Conservation (phyloP, 2,797 vertebrate species). For the Clarias fuscus region DNA sequence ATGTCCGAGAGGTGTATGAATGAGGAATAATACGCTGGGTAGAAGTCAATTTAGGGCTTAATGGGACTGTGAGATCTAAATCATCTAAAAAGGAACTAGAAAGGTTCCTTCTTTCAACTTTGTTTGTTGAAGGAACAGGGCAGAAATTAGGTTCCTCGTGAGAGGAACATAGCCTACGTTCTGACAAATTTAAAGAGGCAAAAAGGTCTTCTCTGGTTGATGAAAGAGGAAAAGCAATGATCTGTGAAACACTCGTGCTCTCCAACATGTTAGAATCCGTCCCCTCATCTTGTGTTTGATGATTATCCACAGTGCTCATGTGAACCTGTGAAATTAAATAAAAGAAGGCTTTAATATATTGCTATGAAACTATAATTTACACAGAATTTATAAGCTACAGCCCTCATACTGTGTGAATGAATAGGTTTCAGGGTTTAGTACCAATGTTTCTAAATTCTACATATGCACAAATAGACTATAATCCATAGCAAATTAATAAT, state of each 20-base stretch:
- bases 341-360: background rate
- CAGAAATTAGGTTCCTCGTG: conserved; percentile 31
- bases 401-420: background rate
- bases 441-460: background rate
- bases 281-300: conserved; percentile 33
- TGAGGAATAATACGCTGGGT: conserved; percentile 55
- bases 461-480: background rate
- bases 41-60: conserved; percentile 60
- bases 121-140: conserved; percentile 31
- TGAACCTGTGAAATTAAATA: conserved; percentile 30
- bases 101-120: conserved; percentile 53
- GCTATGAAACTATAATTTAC: background rate
- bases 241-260: conserved; percentile 20
- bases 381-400: background rate
- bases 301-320: conserved; percentile 17
- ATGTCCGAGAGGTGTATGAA: conserved; percentile 43
- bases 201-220: conserved; percentile 49
- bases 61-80: conserved; percentile 56
- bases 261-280: conserved; percentile 31
- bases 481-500: background rate
- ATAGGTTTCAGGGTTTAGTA: background rate
- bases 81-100: conserved; percentile 61
- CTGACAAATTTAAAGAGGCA: conserved; percentile 51
- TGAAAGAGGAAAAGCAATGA: conserved; percentile 41
- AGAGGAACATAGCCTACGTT: conserved; percentile 49